Conservation (phyloP, 35 echinoderm and acorn worm species). For the Holothuria glaberrima region DNA sequence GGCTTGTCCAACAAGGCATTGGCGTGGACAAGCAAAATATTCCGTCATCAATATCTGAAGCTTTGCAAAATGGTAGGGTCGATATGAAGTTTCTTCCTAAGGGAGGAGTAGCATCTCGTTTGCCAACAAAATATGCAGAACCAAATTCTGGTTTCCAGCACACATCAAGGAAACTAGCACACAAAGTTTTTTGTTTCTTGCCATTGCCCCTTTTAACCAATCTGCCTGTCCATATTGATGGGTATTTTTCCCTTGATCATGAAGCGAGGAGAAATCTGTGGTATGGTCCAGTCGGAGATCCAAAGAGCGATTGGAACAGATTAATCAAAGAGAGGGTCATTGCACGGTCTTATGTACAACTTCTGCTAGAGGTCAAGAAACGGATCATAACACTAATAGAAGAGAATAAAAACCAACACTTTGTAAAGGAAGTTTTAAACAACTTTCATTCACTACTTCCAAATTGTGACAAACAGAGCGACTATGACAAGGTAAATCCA, state of each 20-base stretch:
- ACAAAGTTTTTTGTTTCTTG: slow-evolving; percentile 76
- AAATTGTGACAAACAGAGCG: neutral
- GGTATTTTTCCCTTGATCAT: slow-evolving; percentile 82
- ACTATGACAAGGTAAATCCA: neutral
- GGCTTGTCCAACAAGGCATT: slow-evolving; percentile 36
- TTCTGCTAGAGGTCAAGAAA: slow-evolving; percentile 32
- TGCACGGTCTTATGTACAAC: slow-evolving; percentile 60
- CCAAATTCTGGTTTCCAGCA: neutral
- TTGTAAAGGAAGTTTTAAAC: neutral
- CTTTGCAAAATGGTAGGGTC: neutral
- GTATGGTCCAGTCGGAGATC: slow-evolving; percentile 44
- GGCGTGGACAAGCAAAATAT: slow-evolving; percentile 33
- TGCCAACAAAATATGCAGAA: neutral
- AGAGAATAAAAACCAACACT: neutral
- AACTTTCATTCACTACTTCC: slow-evolving; percentile 45
- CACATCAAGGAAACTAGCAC: neutral
- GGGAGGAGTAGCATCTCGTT: slow-evolving; percentile 53
- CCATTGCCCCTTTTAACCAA: slow-evolving; percentile 76
- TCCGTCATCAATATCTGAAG: neutral
- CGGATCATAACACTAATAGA: neutral
- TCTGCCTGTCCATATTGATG: slow-evolving; percentile 84
- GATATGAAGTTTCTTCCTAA: slow-evolving; percentile 49
- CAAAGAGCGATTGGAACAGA: slow-evolving; percentile 72
- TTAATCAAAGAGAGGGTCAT: slow-evolving; percentile 54
- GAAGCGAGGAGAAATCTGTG: slow-evolving; percentile 71